Evolutionary conservation across 2,888 invertebrate species (phyloP).

Genomic region (Perizoma affinitatum): DNA sequence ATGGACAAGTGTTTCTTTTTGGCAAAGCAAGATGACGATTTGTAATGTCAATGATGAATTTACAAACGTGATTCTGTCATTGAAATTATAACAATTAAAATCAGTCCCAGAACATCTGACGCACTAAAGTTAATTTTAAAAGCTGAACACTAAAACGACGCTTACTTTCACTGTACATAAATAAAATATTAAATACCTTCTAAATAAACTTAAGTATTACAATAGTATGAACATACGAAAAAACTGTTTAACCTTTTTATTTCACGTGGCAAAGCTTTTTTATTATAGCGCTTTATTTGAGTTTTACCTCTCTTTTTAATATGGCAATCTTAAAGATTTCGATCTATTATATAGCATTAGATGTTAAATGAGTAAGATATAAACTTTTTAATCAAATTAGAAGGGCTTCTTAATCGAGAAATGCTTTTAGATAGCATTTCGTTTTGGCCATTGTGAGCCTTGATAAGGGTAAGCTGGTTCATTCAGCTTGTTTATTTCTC

Average conservation of each 20-base stretch:
- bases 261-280: conserved; percentile 33
- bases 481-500: conserved; percentile 53
- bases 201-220: background rate
- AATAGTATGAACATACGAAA: conserved; percentile 9
- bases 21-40: conserved; percentile 73
- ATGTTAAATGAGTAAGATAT: conserved; percentile 31
- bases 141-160: conserved; percentile 31
- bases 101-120: conserved; percentile 77
- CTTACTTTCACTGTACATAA: conserved; percentile 16
- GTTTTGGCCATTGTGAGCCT: conserved; percentile 55
- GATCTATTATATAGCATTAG: conserved; percentile 23
- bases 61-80: conserved; percentile 46
- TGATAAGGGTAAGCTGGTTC: conserved; percentile 56
- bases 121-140: conserved; percentile 60
- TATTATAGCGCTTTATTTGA: conserved; percentile 28
- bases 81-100: conserved; percentile 55
- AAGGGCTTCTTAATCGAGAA: conserved; percentile 45
- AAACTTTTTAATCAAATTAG: conserved; percentile 48
- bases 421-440: conserved; percentile 48
- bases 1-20: conserved; percentile 46
- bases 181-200: conserved; percentile 1
- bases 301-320: conserved; percentile 25
- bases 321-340: conserved; percentile 21
- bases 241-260: conserved; percentile 18
- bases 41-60: conserved; percentile 64